Evolutionary conservation across 2,888 invertebrate genomes (phyloP), one percentile per base, ranked within the genome.

Genomic region (Agrotis segetum): DNA sequence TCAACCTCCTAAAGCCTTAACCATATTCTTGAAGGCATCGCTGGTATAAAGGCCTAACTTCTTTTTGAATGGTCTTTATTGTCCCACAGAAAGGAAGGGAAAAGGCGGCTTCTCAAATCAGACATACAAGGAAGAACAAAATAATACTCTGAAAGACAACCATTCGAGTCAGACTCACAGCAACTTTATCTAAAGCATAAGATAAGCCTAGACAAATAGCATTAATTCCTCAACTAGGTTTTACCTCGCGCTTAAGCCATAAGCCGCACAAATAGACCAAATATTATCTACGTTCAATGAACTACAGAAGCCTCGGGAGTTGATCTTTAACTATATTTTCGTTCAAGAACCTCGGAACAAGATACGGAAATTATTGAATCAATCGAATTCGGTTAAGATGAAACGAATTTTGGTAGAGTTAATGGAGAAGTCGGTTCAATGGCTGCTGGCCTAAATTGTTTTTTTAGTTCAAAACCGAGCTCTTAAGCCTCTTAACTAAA

Each of bases 351-450:
- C 47, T 59, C 49, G 16, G 29, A 47, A 47, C 7, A 34, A 47
- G 67, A 74, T 62, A 71, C 44, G 21, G 64, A 79, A 71, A 79
- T 80, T 75, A 53, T 63, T 66, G 44, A 52, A 74, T 69, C 78
- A 67, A 59, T 68, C 40, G 58, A 71, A 70, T 64, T 67, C 19
- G 44, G 65, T 79, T 67, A 58, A 44, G 65, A 60, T 59, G 46
- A 71, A 68, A 60, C 59, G 44, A 75, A 67, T 62, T 79, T 21
- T 55, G 40, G 21, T 75, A 47, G 17, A 47, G n/a, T 49, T 68
- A 52, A 62, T 65, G 17, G 67, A 52, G 55, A 50, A 44, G n/a
- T 17, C 44, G 24, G 80, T 68, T 69, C 71, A 71, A 49, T 71
- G 66, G 50, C 67, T 71, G 21, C 29, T 67, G 58, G n/a, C 44